Evolutionary conservation across 2,797 vertebrate species (phyloP).

Genomic region (Apogon hyalosoma): DNA sequence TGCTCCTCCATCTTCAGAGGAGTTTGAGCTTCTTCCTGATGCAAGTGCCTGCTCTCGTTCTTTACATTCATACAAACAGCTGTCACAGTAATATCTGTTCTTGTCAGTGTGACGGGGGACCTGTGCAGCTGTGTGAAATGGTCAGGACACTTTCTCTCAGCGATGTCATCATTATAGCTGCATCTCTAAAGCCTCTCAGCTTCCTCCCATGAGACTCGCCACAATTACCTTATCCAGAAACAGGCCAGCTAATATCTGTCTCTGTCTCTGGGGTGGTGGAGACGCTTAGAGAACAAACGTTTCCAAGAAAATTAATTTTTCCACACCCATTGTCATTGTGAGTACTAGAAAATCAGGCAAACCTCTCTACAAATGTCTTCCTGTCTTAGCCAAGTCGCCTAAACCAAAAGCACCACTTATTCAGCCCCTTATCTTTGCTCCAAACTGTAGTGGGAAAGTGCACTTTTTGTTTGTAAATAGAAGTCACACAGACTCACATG

Average conservation of each 20-base stretch:
- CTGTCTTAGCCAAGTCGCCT: neutral
- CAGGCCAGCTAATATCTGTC: conserved; percentile 35
- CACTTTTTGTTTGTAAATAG: conserved; percentile 30
- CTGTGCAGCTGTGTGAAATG: conserved; percentile 73
- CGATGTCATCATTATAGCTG: conserved; percentile 76
- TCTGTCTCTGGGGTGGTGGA: conserved; percentile 15
- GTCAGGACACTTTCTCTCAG: conserved; percentile 61
- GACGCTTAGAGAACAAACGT: conserved; percentile 3
- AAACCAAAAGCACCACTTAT: neutral
- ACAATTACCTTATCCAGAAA: conserved; percentile 55
- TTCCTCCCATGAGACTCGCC: conserved; percentile 58
- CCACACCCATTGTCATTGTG: neutral
- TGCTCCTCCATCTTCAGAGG: conserved; percentile 16
- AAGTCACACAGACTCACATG: conserved; percentile 7
- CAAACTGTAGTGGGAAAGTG: conserved; percentile 6
- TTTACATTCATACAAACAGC: conserved; percentile 47
- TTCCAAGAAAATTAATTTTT: conserved; percentile 1
- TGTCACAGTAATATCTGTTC: conserved; percentile 43
- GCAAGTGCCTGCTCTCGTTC: conserved; percentile 14
- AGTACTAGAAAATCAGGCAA: neutral
- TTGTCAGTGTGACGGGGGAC: conserved; percentile 4
- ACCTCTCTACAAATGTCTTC: conserved; percentile 3
- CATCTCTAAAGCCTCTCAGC: conserved; percentile 63
- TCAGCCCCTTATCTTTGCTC: conserved; percentile 10
- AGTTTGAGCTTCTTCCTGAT: conserved; percentile 30